Conservation (phyloP, 2,797 vertebrate species). For the Fringilla coelebs region DNA sequence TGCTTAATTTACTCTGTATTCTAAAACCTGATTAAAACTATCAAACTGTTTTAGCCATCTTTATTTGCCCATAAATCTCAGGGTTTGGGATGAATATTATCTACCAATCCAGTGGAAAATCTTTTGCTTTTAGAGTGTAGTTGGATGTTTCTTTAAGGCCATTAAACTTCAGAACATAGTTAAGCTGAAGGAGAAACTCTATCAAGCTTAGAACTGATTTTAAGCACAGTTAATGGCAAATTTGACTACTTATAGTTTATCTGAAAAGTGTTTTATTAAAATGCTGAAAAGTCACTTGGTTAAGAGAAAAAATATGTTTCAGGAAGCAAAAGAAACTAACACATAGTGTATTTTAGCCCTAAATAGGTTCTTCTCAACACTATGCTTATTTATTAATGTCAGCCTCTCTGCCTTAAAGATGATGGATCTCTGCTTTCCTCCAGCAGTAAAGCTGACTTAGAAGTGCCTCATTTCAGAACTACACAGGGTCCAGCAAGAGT, state of each 20-base stretch:
- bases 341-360: background rate
- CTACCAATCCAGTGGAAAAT: background rate
- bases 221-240: background rate
- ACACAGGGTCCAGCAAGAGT: background rate
- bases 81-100: background rate
- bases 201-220: background rate
- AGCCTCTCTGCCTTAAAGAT: background rate
- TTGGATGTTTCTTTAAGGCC: background rate
- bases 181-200: background rate
- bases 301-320: background rate
- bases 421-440: background rate
- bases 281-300: background rate
- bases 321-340: background rate
- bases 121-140: background rate
- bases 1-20: background rate
- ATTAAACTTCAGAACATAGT: background rate
- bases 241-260: background rate
- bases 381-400: background rate
- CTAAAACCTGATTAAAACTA: background rate
- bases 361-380: background rate
- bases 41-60: background rate
- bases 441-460: background rate
- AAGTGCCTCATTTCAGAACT: background rate
- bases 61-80: background rate
- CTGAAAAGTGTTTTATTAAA: background rate